Base-by-base conservation (phyloP, 2,113 vertebrate genomes). In the Percina caprodes region DNA sequence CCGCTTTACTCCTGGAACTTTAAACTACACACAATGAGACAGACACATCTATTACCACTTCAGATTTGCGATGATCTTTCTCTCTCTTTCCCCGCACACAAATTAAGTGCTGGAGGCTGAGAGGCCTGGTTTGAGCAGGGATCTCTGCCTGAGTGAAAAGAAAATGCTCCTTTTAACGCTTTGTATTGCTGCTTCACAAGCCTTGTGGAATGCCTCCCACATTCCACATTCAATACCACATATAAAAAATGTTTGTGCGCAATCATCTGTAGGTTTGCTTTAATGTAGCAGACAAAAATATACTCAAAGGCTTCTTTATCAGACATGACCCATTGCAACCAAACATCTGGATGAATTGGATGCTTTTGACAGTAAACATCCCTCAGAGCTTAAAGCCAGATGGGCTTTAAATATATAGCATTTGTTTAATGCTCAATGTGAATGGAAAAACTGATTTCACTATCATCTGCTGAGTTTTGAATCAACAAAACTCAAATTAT, bases 131-230 rank as follows among this genome's bases (percentile, higher is more conserved):
- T 59, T 80, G 21, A 88, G 62, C 14, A 56, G 42, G 18, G 58
- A 83, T 84, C 58, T 81, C 73, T 72, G 66, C 54, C 45, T 65
- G 33, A 85, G 42, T 35, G 63, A 79, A 62, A 54, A 84, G 42
- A 82, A 80, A 74, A 87, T 77, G 71, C 42, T 79, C 68, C 16
- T 69, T 52, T 75, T 73, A 82, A 79, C 77, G 82, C 55, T n/a
- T 63, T 70, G 70, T 59, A 18, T 45, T 62, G 51, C 80, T 70
- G 45, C 68, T 33, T 76, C 67, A 45, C 59, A 67, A 62, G 51
- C 67, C 56, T 46, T 35, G 18, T 74, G 62, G 49, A 74, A 60
- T 21, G 56, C 45, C 49, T 74, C 62, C 66, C 54, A 63, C 51
- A 46, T 67, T 35, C 63, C 49, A 24, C 39, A 82, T 46, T 79